Evolutionary conservation across 23 tunicate genomes (phyloP).

Genomic region (Ascidia mentula): DNA sequence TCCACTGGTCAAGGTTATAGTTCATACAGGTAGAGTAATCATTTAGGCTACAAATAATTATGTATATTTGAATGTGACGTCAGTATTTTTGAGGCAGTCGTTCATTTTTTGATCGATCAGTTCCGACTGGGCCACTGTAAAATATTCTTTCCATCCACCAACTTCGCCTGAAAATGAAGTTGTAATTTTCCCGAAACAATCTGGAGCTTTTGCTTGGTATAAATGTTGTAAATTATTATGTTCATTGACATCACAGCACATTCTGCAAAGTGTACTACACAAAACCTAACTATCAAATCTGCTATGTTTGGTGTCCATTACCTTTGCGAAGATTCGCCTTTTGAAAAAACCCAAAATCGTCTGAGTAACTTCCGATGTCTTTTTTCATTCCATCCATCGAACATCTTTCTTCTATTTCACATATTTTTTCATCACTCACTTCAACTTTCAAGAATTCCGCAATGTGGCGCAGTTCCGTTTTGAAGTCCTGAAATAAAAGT

Average conservation of each 20-base stretch:
- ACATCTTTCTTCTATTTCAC: background rate
- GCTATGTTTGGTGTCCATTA: too few species aligned
- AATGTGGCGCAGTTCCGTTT: background rate
- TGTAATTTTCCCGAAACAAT: too few species aligned
- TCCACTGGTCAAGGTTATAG: too few species aligned
- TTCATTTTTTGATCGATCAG: background rate
- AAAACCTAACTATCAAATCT: too few species aligned
- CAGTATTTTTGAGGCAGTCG: background rate
- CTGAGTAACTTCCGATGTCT: background rate
- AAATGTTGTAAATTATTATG: too few species aligned
- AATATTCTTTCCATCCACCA: slow-evolving; percentile 19
- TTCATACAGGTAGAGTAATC: too few species aligned
- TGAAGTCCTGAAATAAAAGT: background rate
- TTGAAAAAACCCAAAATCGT: background rate
- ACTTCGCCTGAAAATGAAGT: slow-evolving; percentile 11
- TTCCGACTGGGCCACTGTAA: slow-evolving; percentile 25
- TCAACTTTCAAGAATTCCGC: background rate
- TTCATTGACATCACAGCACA: too few species aligned
- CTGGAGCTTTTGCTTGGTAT: too few species aligned
- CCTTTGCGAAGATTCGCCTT: background rate
- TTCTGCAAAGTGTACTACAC: too few species aligned
- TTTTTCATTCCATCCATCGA: background rate
- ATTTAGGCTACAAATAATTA: background rate
- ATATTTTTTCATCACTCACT: background rate
- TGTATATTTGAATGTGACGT: slow-evolving; percentile 4